These are phyloP conservation scores for Drosophila trapezifrons DNA, from an alignment of 1,140 invertebrate species.

Conservation along the genomic window DNA sequence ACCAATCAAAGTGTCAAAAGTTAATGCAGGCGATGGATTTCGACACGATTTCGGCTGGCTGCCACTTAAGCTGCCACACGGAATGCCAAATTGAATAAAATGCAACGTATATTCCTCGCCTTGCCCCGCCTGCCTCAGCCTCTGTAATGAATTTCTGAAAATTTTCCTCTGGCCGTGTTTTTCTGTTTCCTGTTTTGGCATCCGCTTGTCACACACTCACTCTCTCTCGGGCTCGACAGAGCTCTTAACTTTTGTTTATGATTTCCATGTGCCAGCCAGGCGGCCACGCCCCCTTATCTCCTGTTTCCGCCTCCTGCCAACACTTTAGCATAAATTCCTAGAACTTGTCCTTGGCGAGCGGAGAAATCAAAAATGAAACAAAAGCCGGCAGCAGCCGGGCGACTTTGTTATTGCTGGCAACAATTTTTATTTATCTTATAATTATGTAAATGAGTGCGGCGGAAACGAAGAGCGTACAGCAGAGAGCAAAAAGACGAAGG, in stretches of 20 bases:
- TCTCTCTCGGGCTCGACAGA: background rate
- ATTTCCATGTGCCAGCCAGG: slow-evolving; percentile 58
- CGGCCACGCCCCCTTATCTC: slow-evolving; percentile 43
- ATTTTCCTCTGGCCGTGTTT: slow-evolving; percentile 44
- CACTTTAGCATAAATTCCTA: slow-evolving; percentile 60
- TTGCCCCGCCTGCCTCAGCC: slow-evolving; percentile 25
- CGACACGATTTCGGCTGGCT: slow-evolving; percentile 34
- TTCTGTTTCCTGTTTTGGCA: slow-evolving; percentile 73
- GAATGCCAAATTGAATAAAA: slow-evolving; percentile 54
- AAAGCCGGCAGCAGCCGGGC: slow-evolving; percentile 20
- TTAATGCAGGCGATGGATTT: slow-evolving; percentile 68
- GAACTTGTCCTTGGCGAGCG: slow-evolving; percentile 44
- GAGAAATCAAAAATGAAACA: slow-evolving; percentile 77
- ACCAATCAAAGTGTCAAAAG: slow-evolving; percentile 75
- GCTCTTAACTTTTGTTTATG: slow-evolving; percentile 56
- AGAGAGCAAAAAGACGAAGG: background rate
- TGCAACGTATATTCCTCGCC: slow-evolving; percentile 14
- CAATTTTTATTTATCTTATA: slow-evolving; percentile 79
- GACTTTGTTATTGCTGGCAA: slow-evolving; percentile 67
- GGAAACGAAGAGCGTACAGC: background rate
- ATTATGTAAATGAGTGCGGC: slow-evolving; percentile 68
- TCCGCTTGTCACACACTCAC: slow-evolving; percentile 70
- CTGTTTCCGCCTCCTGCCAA: slow-evolving; percentile 15
- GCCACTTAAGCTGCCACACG: slow-evolving; percentile 65
- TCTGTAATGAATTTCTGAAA: slow-evolving; percentile 71